Evolutionary conservation across 2,888 invertebrate species (phyloP).

Genomic region (Xiphydria camelus): DNA sequence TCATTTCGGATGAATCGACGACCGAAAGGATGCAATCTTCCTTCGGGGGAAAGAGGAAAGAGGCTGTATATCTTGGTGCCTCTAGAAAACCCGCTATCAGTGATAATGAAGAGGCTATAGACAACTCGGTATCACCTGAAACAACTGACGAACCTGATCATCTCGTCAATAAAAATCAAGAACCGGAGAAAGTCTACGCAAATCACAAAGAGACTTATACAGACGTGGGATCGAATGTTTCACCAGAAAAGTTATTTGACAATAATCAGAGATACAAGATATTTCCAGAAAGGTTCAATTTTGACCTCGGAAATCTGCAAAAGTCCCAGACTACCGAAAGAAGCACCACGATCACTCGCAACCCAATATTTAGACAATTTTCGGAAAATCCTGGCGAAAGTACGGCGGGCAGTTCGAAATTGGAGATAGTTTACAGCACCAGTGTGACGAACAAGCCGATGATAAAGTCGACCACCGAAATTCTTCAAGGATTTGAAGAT

Average conservation of each 20-base stretch:
- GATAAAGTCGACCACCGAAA: conserved; percentile 24
- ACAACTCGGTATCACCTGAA: conserved; percentile 14
- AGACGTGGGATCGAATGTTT: conserved; percentile 24
- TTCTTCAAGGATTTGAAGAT: conserved; percentile 30
- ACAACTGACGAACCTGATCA: not conserved
- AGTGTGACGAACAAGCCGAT: conserved; percentile 30
- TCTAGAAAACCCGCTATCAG: conserved; percentile 19
- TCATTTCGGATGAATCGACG: conserved; percentile 54
- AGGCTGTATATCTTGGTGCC: conserved; percentile 9
- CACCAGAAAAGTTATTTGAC: conserved; percentile 16
- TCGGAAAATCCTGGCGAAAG: conserved; percentile 7
- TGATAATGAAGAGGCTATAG: conserved; percentile 9
- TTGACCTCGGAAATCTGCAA: conserved; percentile 38
- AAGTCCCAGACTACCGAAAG: conserved; percentile 11
- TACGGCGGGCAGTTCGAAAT: conserved; percentile 19
- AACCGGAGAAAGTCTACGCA: conserved; percentile 18
- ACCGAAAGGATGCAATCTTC: conserved; percentile 1
- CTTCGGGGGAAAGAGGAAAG: conserved; percentile 1
- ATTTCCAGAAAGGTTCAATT: conserved; percentile 44
- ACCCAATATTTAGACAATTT: conserved; percentile 1
- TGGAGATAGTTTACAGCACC: conserved; percentile 36
- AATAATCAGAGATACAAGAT: conserved; percentile 19
- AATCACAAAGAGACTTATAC: conserved; percentile 39
- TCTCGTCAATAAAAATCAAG: not conserved
- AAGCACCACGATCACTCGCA: not conserved